Percentiles rank a stretch among this genome's conserved stretches.
These are phyloP conservation scores for Dendrocincla fuliginosa DNA, from an alignment of 2,797 vertebrate genomes.

Conservation along the genomic window DNA sequence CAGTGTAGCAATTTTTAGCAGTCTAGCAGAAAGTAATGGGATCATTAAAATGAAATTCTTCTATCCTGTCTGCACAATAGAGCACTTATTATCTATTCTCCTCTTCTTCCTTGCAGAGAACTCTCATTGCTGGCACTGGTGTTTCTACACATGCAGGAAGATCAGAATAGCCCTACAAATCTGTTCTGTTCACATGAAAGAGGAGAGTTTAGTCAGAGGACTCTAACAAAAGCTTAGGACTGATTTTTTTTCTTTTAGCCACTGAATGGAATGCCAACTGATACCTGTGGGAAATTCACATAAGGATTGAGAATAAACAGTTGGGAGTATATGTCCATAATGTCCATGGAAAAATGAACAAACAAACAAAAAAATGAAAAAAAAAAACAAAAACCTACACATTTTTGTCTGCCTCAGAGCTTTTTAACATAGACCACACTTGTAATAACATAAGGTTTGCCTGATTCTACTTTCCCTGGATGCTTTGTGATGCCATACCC, in stretches of 20 bases:
- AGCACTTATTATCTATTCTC: background rate
- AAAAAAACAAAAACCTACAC: too few relatives aligned
- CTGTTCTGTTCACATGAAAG: background rate
- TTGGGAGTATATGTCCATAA: background rate
- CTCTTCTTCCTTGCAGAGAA: background rate
- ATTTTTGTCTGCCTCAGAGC: background rate
- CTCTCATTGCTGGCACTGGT: background rate
- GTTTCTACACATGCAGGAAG: background rate
- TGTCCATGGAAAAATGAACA: background rate
- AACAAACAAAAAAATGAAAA: too few relatives aligned
- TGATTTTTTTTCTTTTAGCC: background rate
- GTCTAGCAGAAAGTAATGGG: background rate
- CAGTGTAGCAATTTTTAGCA: background rate
- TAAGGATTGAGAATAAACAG: background rate
- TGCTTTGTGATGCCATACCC: background rate
- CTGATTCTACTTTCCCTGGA: background rate
- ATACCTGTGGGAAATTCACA: background rate
- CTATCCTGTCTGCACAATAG: background rate
- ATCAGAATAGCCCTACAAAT: background rate
- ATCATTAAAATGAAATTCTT: conserved; percentile 46
- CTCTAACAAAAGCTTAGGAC: background rate
- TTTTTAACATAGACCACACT: background rate
- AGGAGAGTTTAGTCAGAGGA: background rate
- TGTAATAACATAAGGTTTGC: background rate
- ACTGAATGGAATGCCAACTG: background rate